Base-by-base conservation (phyloP, 2,888 invertebrate species). In the Caradrina clavipalpis region DNA sequence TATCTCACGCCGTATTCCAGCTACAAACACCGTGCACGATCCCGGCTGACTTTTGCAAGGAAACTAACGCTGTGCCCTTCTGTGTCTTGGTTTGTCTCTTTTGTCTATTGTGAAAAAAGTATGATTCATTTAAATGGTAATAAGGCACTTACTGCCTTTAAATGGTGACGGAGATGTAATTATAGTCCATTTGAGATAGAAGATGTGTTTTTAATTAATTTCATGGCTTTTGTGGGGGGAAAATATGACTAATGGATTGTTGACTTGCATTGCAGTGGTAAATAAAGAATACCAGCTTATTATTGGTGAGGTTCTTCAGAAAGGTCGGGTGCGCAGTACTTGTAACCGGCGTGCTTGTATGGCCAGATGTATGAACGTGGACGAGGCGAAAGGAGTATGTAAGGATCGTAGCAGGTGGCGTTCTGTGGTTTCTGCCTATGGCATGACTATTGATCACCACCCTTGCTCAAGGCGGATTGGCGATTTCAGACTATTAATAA, bases 1-100 rank as follows among this genome's bases (percentile, higher is more conserved):
- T 86, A 88, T 88, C 85, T 88, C 35, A 10, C 47, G 2, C 5
- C 17, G 67, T 73, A 69, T 82, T 84, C 61, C 69, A 76, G 26
- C 67, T 63, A 50, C 54, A 8, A 19, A 59, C 60, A 59, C 64
- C n/a, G 60, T 64, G 50, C 19, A 15, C 3, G 6, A 65, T 74
- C 15, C 3, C 0, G 13, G 50, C 53, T 13, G n/a, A 17, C 1
- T 50, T 53, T 31, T 50, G 0, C 11, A 53, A 0, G 11, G 7
- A 42, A 22, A 51, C 10, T 7, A n/a, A 62, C 76, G 65, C 69
- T 4, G 72, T 71, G 56, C 53, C 7, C 8, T 15, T 8, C 39
- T 17, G 49, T 56, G 61, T 64, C 6, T 5, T 2, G 5, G 11
- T 1, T 15, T 47, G 17, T 51, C 1, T 8, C 6, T 15, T 22